These are phyloP conservation scores for Nasonia oneida DNA, from an alignment of 2,888 invertebrate genomes.

Conservation along the genomic window DNA sequence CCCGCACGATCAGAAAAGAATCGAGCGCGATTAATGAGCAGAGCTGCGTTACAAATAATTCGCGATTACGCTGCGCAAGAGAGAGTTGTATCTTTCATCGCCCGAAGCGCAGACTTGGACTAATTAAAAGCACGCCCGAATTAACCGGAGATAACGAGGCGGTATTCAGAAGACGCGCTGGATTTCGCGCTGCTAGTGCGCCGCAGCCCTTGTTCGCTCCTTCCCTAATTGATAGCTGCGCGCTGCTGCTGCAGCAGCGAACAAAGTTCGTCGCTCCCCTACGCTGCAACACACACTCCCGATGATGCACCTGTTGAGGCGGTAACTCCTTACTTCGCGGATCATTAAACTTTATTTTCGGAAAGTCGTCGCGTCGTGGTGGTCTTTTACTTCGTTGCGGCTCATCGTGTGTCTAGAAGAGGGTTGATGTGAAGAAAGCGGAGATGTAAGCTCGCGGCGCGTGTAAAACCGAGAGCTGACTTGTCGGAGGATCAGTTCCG, in stretches of 20 bases:
- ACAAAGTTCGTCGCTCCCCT: constrained; percentile 44
- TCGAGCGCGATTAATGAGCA: constrained; percentile 22
- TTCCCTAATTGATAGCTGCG: constrained; percentile 59
- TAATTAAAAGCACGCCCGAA: constrained; percentile 71
- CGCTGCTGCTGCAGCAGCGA: neutral
- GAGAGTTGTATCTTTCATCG: constrained; percentile 28
- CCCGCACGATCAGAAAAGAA: neutral
- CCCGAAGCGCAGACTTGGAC: constrained; percentile 45
- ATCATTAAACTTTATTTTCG: constrained; percentile 56
- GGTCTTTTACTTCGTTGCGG: constrained; percentile 4
- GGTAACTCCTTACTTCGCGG: constrained; percentile 15
- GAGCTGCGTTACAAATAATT: neutral
- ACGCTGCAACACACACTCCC: neutral
- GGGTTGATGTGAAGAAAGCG: neutral
- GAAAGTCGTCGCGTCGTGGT: neutral
- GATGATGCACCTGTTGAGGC: constrained; percentile 48
- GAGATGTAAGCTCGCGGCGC: neutral
- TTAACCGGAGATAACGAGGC: constrained; percentile 68
- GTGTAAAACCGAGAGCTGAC: neutral
- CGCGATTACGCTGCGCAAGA: neutral
- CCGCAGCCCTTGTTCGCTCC: neutral
- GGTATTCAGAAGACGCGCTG: constrained; percentile 50
- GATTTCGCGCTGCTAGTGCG: constrained; percentile 20
- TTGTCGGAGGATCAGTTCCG: neutral
- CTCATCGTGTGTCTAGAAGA: neutral